Evolutionary conservation across 2,797 vertebrate species (phyloP).

Genomic region (Myotis pilosus): DNA sequence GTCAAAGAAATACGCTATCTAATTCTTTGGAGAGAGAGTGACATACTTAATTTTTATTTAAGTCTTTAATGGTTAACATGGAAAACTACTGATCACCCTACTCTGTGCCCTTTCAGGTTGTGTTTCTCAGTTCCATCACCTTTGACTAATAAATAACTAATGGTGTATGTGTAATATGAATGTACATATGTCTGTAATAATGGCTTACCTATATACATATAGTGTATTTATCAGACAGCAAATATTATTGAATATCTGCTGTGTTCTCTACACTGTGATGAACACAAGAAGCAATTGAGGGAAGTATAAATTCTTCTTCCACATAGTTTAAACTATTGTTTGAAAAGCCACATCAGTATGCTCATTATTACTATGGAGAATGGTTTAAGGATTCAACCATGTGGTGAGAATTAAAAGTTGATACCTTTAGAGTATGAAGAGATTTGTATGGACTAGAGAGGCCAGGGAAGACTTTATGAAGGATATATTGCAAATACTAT

Average conservation of each 20-base stretch:
- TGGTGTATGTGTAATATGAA: background rate
- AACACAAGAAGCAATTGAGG: background rate
- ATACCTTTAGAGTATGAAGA: background rate
- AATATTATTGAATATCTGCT: background rate
- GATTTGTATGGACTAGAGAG: background rate
- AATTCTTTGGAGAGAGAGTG: slow-evolving; percentile 18
- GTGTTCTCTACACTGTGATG: background rate
- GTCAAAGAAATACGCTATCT: background rate
- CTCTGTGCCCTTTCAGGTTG: background rate
- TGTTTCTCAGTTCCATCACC: slow-evolving; percentile 26
- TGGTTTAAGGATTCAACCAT: background rate
- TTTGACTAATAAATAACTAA: slow-evolving; percentile 30
- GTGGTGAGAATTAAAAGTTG: background rate
- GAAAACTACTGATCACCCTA: background rate
- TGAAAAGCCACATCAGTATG: background rate
- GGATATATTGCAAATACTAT: background rate
- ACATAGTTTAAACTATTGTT: background rate
- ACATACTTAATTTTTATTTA: slow-evolving; percentile 46
- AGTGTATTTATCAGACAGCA: background rate
- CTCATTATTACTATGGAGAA: background rate
- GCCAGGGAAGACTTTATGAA: background rate
- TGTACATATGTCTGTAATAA: background rate
- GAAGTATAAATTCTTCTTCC: background rate
- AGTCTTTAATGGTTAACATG: slow-evolving; percentile 19
- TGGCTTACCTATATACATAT: background rate